Conservation (phyloP, 2,888 invertebrate genomes). For the Hirtodrosophila duncani region DNA sequence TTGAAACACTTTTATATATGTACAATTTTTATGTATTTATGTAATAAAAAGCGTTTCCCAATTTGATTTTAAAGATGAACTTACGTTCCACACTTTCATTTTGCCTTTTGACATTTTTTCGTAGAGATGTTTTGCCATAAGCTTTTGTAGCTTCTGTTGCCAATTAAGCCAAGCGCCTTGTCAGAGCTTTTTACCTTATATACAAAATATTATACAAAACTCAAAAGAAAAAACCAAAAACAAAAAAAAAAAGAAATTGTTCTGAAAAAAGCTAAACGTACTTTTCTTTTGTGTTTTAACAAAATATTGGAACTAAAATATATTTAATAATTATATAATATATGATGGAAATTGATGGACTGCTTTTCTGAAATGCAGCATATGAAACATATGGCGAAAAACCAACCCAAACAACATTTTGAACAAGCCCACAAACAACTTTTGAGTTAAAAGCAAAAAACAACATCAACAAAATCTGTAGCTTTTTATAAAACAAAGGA, state of each 20-base stretch:
- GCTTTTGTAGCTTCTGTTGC: constrained; percentile 67
- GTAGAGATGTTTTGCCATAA: constrained; percentile 42
- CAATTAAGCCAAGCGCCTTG: constrained; percentile 62
- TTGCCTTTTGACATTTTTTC: too few species aligned
- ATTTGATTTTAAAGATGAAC: constrained; percentile 9
- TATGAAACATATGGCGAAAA: too few species aligned
- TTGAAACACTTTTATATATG: constrained; percentile 31
- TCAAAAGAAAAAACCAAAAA: constrained; percentile 14
- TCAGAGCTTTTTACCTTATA: constrained; percentile 60
- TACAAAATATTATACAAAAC: constrained; percentile 33
- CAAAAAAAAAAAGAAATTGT: too few species aligned
- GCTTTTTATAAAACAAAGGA: constrained; percentile 10
- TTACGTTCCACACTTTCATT: too few species aligned
- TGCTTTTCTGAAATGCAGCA: constrained; percentile 18
- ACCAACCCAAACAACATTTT: constrained; percentile 8
- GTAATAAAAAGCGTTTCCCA: constrained; percentile 19
- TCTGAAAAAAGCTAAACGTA: constrained; percentile 1
- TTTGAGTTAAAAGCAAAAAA: constrained; percentile 39
- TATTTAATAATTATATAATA: too few species aligned
- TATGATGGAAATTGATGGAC: too few species aligned
- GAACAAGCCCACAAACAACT: constrained; percentile 43
- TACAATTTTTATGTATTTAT: constrained; percentile 26
- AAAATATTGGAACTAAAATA: constrained; percentile 1
- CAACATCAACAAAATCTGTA: constrained; percentile 19
- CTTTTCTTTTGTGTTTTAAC: too few species aligned